Evolutionary conservation across 2,888 invertebrate species (phyloP).

Genomic region (Carpatolechia fugitivella): DNA sequence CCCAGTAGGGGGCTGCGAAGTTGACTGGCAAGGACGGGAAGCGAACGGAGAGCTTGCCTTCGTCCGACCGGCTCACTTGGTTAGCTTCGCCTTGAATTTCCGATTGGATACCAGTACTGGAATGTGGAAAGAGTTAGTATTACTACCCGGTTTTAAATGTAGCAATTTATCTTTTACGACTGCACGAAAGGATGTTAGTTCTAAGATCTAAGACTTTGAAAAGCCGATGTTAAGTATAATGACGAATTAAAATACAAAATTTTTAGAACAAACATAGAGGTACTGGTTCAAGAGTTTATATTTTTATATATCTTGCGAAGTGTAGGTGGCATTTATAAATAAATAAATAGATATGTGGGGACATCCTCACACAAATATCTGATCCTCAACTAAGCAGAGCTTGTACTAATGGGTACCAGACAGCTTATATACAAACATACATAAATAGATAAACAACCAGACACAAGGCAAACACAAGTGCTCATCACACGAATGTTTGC

Average conservation of each 20-base stretch:
- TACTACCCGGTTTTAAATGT: neutral
- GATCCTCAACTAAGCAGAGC: no score
- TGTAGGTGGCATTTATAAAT: neutral
- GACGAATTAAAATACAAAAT: no score
- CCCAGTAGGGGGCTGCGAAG: conserved; percentile 71
- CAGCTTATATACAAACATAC: no score
- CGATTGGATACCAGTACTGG: conserved; percentile 76
- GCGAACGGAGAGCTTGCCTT: conserved; percentile 80
- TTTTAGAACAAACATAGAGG: no score
- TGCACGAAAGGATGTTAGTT: no score
- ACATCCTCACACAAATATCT: no score
- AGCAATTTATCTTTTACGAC: neutral
- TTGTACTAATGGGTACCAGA: no score
- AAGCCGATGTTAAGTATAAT: no score
- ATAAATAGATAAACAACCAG: no score
- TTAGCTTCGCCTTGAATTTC: conserved; percentile 80
- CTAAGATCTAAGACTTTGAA: no score
- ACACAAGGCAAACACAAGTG: no score
- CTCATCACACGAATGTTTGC: no score
- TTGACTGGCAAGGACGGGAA: conserved; percentile 82
- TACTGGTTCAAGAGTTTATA: neutral
- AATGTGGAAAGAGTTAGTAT: conserved; percentile 18
- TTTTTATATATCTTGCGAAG: neutral
- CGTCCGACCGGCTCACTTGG: conserved; percentile 69
- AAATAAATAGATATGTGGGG: neutral